A percentile compares a stretch with the other conserved stretches of the same genome.
Conservation (phyloP, 2,888 invertebrate genomes). For the Listrodromus nycthemerus region DNA sequence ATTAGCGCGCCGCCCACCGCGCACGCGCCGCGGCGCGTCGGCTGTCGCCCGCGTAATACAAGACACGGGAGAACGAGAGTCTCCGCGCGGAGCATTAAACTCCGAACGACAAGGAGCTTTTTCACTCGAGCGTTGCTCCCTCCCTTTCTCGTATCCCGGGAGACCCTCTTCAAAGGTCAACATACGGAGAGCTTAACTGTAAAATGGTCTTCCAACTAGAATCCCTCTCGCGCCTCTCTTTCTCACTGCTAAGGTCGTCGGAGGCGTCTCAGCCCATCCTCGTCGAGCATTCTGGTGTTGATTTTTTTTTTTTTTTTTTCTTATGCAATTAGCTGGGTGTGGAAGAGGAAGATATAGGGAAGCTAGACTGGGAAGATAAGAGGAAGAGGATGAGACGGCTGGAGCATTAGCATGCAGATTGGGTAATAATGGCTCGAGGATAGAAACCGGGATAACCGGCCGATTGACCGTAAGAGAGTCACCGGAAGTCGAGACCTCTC, state of each 20-base stretch:
- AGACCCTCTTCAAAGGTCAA: constrained; percentile 24
- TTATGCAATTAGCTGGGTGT: too few relatives aligned
- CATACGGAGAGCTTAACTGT: constrained; percentile 64
- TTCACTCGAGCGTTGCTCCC: constrained; percentile 46
- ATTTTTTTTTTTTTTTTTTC: too few relatives aligned
- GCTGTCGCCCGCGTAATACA: too few relatives aligned
- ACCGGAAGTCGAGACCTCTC: constrained; percentile 34
- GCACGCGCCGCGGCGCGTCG: too few relatives aligned
- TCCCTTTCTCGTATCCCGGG: not conserved
- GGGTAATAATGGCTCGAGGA: constrained; percentile 19
- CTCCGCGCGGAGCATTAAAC: constrained; percentile 52
- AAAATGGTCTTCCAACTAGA: constrained; percentile 27
- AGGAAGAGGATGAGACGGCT: not conserved
- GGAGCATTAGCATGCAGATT: constrained; percentile 26
- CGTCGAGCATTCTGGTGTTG: too few relatives aligned
- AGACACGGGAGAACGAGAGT: not conserved
- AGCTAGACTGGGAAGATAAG: not conserved
- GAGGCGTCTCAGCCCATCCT: too few relatives aligned
- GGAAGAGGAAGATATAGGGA: too few relatives aligned
- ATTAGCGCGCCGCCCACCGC: too few relatives aligned
- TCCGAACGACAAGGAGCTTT: constrained; percentile 53
- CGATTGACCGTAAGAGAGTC: constrained; percentile 6
- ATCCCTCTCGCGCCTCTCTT: not conserved
- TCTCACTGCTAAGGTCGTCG: too few relatives aligned
- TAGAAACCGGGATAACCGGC: not conserved